A percentile compares a stretch with the other conserved stretches of the same genome.
phyloP scores from a whole-genome alignment of 2,113 vertebrate genomes.

The Odontesthes bonariensis region DNA sequence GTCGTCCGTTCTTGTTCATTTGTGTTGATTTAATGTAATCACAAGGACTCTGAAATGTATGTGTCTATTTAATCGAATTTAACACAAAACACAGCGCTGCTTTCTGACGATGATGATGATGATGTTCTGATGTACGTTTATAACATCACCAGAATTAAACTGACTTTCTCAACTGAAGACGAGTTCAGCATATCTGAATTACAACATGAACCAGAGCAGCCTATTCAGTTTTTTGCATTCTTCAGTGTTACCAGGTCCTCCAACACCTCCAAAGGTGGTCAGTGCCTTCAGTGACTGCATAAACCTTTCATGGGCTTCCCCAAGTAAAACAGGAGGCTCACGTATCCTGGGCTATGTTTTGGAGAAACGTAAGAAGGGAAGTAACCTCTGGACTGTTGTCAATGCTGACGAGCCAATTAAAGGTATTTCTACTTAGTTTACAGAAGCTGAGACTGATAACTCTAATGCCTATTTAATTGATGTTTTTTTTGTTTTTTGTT shows the following conservation, averaged over 20 bases:
- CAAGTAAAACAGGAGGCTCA: constrained; percentile 80
- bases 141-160: not conserved
- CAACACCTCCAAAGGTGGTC: constrained; percentile 84
- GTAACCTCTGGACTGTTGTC: constrained; percentile 86
- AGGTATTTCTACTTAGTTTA: constrained; percentile 71
- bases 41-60: no score
- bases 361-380: constrained; percentile 91
- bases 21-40: no score
- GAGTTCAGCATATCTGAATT: not conserved
- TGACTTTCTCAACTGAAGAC: not conserved
- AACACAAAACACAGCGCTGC: not conserved
- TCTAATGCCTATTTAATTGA: not conserved
- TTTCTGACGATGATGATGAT: no score
- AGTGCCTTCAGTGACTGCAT: constrained; percentile 82
- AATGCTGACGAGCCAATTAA: constrained; percentile 77
- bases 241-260: constrained; percentile 86
- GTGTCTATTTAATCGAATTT: no score
- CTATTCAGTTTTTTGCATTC: not conserved
- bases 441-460: not conserved
- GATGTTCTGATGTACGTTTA: no score
- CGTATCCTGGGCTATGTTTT: constrained; percentile 87
- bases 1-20: not conserved
- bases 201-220: not conserved
- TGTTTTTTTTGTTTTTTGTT: not conserved
- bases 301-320: constrained; percentile 85